Evolutionary conservation across 2,113 vertebrate genomes (phyloP), one percentile per base, ranked within the genome.

Genomic region (Amphiprion ocellaris): DNA sequence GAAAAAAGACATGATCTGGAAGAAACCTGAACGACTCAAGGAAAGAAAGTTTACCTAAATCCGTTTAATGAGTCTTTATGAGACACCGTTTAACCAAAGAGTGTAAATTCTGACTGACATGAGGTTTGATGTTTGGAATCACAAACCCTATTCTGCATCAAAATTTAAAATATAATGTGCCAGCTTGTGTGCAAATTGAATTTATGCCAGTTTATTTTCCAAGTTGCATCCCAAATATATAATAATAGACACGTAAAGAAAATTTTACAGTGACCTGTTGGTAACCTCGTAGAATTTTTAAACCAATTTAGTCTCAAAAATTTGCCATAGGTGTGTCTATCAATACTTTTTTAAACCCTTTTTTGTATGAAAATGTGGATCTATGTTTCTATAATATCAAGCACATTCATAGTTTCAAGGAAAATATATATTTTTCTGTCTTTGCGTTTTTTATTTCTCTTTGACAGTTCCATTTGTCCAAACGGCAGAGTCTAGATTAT

Each of bases 41-140:
- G 17, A 53, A 50, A 12, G 5, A 44, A 44, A 44, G 12, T 44
- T n/a, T 21, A 39, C n/a, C 14, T 23, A 26, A n/a, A 50, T 28
- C 15, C 52, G 16, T 56, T 69, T 56, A 44, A 54, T 11, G 33
- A 56, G 37, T n/a, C 37, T 55, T 69, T 55, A 44, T 56, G 16
- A 56, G 16, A 4, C 12, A 26, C 21, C 33, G 17, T 44, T 69
- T 56, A 68, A 53, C 50, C 53, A 53, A 54, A 50, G 17, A 19
- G 49, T 47, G 17, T 8, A n/a, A n/a, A 44, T 14, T 44, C 41
- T 44, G 47, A 19, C 15, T 19, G 47, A 19, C 6, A 50, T 19
- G 8, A n/a, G 49, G 12, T 12, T 4, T 44, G 41, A 15, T 44
- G 16, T 26, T 7, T 10, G 33, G 33, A 37, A 8, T 33, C 5